phyloP scores from a whole-genome alignment of 2,113 vertebrate species.

The Phyllostomus discolor region DNA sequence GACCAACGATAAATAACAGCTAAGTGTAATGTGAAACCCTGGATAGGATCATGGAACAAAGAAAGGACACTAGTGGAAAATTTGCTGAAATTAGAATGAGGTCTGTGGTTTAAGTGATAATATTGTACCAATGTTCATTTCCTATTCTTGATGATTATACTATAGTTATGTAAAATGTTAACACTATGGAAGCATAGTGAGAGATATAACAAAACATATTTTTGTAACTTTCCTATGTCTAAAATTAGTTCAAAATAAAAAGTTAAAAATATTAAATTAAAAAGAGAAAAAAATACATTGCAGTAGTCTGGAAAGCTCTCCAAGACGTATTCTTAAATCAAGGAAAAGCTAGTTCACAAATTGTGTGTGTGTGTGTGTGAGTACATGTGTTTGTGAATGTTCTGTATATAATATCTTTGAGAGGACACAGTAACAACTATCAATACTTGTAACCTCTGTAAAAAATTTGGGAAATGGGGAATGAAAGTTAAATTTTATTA shows the following conservation, averaged over 20 bases:
- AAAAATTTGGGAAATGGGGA: neutral
- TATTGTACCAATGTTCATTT: neutral
- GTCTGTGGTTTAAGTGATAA: neutral
- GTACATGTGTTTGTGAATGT: neutral
- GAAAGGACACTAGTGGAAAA: neutral
- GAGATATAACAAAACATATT: neutral
- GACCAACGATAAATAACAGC: neutral
- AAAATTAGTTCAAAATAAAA: slow-evolving; percentile 8
- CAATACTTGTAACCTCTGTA: neutral
- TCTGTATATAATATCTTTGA: neutral
- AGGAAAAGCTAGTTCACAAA: neutral
- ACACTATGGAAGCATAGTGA: neutral
- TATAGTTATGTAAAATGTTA: neutral
- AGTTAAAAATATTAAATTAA: neutral
- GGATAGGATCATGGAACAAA: neutral
- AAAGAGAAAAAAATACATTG: neutral
- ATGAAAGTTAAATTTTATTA: neutral
- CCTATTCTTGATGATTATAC: neutral
- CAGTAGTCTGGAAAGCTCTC: neutral
- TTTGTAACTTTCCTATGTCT: neutral
- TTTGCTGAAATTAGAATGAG: neutral
- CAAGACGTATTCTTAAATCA: neutral
- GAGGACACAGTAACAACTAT: neutral
- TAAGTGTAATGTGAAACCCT: neutral
- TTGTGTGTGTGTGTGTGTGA: neutral